Conservation (phyloP, 2,888 invertebrate genomes). For the Omphaloscelis lunosa region DNA sequence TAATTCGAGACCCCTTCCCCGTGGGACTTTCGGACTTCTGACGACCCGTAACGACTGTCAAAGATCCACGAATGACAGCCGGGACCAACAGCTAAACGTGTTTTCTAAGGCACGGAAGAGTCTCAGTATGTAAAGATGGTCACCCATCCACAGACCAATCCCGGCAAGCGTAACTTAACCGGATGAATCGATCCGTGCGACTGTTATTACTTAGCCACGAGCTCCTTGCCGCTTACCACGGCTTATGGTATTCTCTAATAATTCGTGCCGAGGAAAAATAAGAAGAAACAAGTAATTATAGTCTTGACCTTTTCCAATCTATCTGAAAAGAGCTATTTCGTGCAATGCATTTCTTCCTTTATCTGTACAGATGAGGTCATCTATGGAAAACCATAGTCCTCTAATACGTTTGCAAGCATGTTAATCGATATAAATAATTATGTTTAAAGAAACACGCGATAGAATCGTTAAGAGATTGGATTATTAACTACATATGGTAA, state of each 20-base stretch:
- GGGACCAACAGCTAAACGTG: no score
- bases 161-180: no score
- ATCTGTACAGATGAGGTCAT: background rate
- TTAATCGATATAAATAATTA: conserved; percentile 4
- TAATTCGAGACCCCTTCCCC: no score
- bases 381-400: background rate
- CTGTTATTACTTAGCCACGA: no score
- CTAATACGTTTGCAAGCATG: background rate
- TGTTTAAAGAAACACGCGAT: conserved; percentile 38
- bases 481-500: conserved; percentile 11
- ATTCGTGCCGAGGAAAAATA: background rate
- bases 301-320: conserved; percentile 1
- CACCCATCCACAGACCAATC: no score
- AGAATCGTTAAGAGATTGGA: conserved; percentile 33
- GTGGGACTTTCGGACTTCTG: no score
- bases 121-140: no score
- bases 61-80: no score
- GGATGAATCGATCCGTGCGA: no score
- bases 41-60: no score
- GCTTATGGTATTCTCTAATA: background rate
- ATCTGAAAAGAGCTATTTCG: background rate
- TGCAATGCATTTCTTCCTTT: background rate
- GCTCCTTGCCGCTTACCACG: no score
- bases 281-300: background rate
- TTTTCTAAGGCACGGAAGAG: no score